Conservation (phyloP, 2,888 invertebrate genomes). For the Hoplodrina ambigua region DNA sequence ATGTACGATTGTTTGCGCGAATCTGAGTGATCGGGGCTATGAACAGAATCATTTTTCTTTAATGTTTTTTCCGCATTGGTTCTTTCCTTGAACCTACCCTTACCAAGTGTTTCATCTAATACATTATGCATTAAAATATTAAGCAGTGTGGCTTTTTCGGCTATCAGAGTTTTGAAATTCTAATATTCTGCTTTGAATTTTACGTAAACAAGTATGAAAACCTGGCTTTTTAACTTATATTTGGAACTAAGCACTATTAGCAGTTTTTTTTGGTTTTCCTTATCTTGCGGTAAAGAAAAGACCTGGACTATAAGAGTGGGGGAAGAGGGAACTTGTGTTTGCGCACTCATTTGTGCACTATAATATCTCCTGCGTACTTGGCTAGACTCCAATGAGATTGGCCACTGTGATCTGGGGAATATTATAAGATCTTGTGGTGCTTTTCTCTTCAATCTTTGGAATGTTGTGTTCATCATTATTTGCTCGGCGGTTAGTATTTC, state of each 20-base stretch:
- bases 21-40: neutral
- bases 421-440: no score
- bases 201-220: neutral
- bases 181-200: neutral
- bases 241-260: neutral
- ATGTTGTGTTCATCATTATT: no score
- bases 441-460: no score
- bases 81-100: neutral
- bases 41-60: neutral
- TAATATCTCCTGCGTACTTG: no score
- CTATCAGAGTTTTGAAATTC: constrained; percentile 15
- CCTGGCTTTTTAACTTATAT: neutral
- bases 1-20: no score
- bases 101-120: constrained; percentile 14
- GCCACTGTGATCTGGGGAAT: no score
- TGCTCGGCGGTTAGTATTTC: no score
- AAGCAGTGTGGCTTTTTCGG: neutral
- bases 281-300: no score
- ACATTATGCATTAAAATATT: constrained; percentile 15
- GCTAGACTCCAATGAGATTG: no score
- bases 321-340: no score
- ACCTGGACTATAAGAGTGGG: no score
- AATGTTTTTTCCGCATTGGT: neutral
- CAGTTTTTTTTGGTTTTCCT: neutral
- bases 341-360: no score